Percentiles rank a stretch among this genome's conserved stretches.
These are phyloP conservation scores for Pseudococcus viburni DNA, from an alignment of 2,888 invertebrate species.

Conservation along the genomic window DNA sequence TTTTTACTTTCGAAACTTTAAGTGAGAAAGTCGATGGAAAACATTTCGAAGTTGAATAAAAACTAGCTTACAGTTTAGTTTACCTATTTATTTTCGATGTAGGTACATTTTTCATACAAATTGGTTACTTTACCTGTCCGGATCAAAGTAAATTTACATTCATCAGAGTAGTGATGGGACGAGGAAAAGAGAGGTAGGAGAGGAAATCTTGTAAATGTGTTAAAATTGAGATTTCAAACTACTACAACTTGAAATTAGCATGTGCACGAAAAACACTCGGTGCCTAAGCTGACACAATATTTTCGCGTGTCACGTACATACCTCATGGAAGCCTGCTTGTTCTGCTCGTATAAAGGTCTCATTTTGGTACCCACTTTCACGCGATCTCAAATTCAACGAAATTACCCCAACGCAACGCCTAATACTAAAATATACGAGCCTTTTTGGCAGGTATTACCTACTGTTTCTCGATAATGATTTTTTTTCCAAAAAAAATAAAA, in stretches of 20 bases:
- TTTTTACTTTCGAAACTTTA: too few species aligned
- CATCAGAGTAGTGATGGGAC: too few species aligned
- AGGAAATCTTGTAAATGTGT: not conserved
- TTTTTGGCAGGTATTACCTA: not conserved
- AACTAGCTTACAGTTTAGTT: too few species aligned
- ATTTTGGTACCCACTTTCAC: constrained; percentile 26
- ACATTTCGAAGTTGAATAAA: too few species aligned
- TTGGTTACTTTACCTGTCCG: too few species aligned
- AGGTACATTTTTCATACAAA: too few species aligned
- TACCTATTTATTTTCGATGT: too few species aligned
- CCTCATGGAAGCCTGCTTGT: not conserved
- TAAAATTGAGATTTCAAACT: constrained; percentile 6
- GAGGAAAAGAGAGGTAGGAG: not conserved
- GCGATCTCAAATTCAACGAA: not conserved
- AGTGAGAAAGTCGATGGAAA: too few species aligned
- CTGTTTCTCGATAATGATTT: not conserved
- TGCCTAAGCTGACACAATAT: not conserved
- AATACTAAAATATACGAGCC: not conserved
- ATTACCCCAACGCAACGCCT: not conserved
- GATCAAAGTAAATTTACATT: too few species aligned
- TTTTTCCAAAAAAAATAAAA: not conserved
- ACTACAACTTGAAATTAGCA: not conserved
- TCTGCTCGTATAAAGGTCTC: not conserved
- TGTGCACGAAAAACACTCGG: not conserved
- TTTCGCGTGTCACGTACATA: not conserved